Percentiles rank a stretch among this genome's conserved stretches.
Conservation (phyloP, 2,888 invertebrate genomes). For the Spisula solida region DNA sequence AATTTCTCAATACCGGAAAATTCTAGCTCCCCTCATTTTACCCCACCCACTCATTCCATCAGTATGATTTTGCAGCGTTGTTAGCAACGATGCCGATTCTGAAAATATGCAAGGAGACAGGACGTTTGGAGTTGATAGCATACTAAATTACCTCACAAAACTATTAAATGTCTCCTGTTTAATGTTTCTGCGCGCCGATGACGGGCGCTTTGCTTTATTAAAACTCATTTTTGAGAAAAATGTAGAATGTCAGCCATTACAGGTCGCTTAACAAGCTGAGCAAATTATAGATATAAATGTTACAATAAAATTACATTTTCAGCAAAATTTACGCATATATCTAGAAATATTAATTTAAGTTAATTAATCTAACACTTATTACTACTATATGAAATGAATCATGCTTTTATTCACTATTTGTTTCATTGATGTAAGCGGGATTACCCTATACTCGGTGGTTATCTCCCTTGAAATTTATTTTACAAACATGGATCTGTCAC, state of each 20-base stretch:
- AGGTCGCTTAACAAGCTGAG: slow-evolving; percentile 17
- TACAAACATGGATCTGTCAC: neutral
- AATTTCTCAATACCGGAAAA: no score
- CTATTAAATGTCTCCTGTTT: slow-evolving; percentile 82
- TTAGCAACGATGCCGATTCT: slow-evolving; percentile 45
- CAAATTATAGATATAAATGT: neutral
- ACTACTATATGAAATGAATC: no score
- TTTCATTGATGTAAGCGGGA: no score
- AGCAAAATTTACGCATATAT: no score
- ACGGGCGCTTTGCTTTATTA: slow-evolving; percentile 78
- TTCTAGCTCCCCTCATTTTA: neutral
- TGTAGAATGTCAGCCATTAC: slow-evolving; percentile 44
- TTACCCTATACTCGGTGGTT: no score
- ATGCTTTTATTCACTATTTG: no score
- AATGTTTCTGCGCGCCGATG: slow-evolving; percentile 83
- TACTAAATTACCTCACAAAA: slow-evolving; percentile 80
- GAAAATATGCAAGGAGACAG: neutral
- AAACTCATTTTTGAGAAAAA: slow-evolving; percentile 42
- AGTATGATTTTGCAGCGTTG: slow-evolving; percentile 38
- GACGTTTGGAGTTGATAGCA: neutral
- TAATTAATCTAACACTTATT: no score
- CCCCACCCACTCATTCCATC: slow-evolving; percentile 62
- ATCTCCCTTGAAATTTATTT: no score
- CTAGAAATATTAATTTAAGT: no score
- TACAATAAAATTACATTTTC: no score